Evolutionary conservation across 2,113 vertebrate genomes (phyloP), one percentile per base, ranked within the genome.

Genomic region (Cranoglanis bouderius): DNA sequence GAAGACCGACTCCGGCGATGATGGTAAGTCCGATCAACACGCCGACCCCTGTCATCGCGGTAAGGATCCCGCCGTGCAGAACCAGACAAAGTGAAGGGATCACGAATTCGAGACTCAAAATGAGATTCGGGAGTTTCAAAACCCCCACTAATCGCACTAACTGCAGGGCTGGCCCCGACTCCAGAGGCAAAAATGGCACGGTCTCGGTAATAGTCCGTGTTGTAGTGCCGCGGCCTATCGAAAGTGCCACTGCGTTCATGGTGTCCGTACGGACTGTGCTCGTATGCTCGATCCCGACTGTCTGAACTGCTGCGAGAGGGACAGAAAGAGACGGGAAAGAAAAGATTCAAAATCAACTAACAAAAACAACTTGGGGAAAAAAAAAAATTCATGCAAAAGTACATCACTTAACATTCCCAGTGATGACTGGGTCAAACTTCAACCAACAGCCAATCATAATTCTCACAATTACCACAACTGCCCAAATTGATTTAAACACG

Each of bases 211-310:
- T 99, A 99, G 95, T 99, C 98, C 89, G 98, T 96, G 93, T 98
- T 98, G 93, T 99, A 99, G 96, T 99, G 98, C 93, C 98, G 96
- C 61, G 97, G 97, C 91, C 98, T 96, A 95, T 99, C 98, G 93
- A 99, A 99, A 92, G 96, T 93, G 94, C 97, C 96, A 92, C 97
- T 96, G 93, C 98, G 97, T 91, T 99, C 98, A 92, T 99, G 98
- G 96, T 99, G 98, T 98, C 98, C 97, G 94, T 99, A 99, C 92
- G 98, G 98, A 98, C 97, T 99, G 96, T 98, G 98, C 94, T 99
- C 98, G 93, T 99, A 99, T 92, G 97, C 96, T 95, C 98, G 98
- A 94, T 99, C 98, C 95, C 98, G 97, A 95, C 96, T 98, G 95
- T 99, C 98, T 95, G 98, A 97, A 96, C 97, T 97, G 97, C 98